Base-by-base conservation (phyloP, 35 echinoderm and acorn worm genomes). In the Diadema setosum region DNA sequence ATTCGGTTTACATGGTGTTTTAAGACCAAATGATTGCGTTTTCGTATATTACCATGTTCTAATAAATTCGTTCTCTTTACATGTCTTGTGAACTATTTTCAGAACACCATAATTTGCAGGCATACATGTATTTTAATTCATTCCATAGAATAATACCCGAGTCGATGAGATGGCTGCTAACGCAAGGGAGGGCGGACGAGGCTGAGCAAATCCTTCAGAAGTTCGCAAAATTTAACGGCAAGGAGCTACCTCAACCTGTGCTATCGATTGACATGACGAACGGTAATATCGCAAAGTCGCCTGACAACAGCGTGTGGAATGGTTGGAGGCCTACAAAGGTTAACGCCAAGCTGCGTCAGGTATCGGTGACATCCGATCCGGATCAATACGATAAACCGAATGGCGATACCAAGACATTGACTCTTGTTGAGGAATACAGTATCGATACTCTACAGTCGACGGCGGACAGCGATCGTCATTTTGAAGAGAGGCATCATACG, bases 101-200 rank as follows among this genome's bases (percentile, higher is more conserved):
- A n/a, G n/a, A n/a, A n/a, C n/a, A n/a, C n/a, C n/a, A n/a, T n/a
- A n/a, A n/a, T n/a, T n/a, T n/a, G n/a, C n/a, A n/a, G n/a, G 48
- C 48, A 52, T 52, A n/a, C n/a, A 52, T 52, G 48, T 52, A 9
- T n/a, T 11, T 52, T 31, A n/a, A 43, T 81, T n/a, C 55, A 1
- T 46, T 30, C 50, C 1, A 40, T 52, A 94, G 91, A 84, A 14
- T 89, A 7, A 83, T 94, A 31, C 91, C 91, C 3, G 91, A 94
- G 61, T 94, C 91, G 1, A 78, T 41, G 5, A 41, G 91, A 56
- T 94, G 91, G 91, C 64, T 89, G 34, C 39, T 94, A 43, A 89
- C 91, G 20, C 81, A 67, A 24, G 91, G 91, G 36, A 44, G 46
- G 6, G 32, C 74, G 9, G 32, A 82, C 6, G 40, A 94, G 42